Evolutionary conservation across 2,888 invertebrate genomes (phyloP).

Genomic region (Pelosia muscerda): DNA sequence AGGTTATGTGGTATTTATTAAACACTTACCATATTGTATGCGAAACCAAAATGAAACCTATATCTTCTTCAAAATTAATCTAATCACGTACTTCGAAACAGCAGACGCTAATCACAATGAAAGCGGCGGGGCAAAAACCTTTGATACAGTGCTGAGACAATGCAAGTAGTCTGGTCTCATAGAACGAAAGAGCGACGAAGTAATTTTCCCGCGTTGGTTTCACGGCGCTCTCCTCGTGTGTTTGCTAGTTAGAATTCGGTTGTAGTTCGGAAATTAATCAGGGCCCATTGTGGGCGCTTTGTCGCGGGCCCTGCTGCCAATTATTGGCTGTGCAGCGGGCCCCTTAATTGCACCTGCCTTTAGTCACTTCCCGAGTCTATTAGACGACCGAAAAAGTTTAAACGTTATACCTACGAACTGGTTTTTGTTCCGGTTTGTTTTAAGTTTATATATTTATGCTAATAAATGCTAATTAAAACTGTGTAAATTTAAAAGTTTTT

Average conservation of each 20-base stretch:
- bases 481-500: slow-evolving; percentile 1
- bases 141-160: slow-evolving; percentile 43
- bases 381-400: slow-evolving; percentile 61
- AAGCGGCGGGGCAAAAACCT: slow-evolving; percentile 38
- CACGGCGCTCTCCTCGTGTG: slow-evolving; percentile 71
- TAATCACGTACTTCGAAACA: slow-evolving; percentile 18
- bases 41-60: background rate
- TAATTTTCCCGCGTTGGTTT: slow-evolving; percentile 74
- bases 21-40: background rate
- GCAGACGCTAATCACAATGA: slow-evolving; percentile 36
- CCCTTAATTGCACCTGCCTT: slow-evolving; percentile 81
- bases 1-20: background rate
- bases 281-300: slow-evolving; percentile 84
- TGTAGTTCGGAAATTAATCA: slow-evolving; percentile 86
- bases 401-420: slow-evolving; percentile 25
- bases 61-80: slow-evolving; percentile 2
- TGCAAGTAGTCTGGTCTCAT: slow-evolving; percentile 49
- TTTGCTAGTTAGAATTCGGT: slow-evolving; percentile 85
- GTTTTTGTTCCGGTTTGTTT: slow-evolving; percentile 14
- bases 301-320: slow-evolving; percentile 82
- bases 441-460: background rate
- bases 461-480: background rate
- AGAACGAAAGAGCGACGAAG: slow-evolving; percentile 66
- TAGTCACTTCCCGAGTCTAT: slow-evolving; percentile 59
- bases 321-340: slow-evolving; percentile 78